Conservation (phyloP, 2,888 invertebrate species). For the Antheraea yamamai region DNA sequence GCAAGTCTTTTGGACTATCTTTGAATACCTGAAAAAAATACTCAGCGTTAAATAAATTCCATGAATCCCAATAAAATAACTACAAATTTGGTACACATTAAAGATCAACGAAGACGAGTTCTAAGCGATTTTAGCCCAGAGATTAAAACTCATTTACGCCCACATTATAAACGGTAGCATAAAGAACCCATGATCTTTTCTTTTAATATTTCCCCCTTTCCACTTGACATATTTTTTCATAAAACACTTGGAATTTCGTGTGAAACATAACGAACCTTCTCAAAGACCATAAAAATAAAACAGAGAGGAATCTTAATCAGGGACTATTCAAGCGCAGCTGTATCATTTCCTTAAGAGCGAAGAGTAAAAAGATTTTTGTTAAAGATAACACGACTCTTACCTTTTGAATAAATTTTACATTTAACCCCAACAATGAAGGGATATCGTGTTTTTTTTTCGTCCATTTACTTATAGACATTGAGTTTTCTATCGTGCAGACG, state of each 20-base stretch:
- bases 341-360: conserved; percentile 33
- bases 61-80: neutral
- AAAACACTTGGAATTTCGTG: neutral
- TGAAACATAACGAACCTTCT: neutral
- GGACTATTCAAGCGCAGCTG: conserved; percentile 32
- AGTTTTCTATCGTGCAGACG: neutral
- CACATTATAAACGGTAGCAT: neutral
- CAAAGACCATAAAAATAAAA: conserved; percentile 14
- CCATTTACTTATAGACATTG: neutral
- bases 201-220: neutral
- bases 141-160: neutral
- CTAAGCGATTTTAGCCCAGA: neutral
- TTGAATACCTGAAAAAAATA: neutral
- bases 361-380: conserved; percentile 33
- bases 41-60: neutral
- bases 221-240: conserved; percentile 7
- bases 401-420: conserved; percentile 29
- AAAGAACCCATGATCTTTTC: neutral
- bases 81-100: neutral
- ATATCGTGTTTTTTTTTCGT: conserved; percentile 6
- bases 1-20: too few species aligned
- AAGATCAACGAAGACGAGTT: neutral
- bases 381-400: conserved; percentile 34
- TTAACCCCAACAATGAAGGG: conserved; percentile 22
- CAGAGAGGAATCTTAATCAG: conserved; percentile 32